Conservation (phyloP, 2,888 invertebrate species). For the Shargacucullia verbasci region DNA sequence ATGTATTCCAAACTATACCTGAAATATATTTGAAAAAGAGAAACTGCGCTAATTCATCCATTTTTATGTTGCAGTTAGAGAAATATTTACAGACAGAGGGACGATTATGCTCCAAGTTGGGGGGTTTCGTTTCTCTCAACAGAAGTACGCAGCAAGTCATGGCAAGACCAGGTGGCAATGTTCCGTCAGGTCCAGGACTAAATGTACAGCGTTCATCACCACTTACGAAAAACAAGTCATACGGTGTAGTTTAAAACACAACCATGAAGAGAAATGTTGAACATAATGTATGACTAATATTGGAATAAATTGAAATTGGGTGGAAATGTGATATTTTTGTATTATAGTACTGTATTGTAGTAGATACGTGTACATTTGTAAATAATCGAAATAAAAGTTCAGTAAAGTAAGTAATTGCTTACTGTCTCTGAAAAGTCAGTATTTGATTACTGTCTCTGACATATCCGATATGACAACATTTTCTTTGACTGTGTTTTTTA, state of each 20-base stretch:
- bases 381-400: too few species aligned
- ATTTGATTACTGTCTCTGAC: too few species aligned
- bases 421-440: too few species aligned
- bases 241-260: constrained; percentile 29
- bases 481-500: too few species aligned
- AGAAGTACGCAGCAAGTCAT: constrained; percentile 13
- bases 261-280: constrained; percentile 10
- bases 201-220: constrained; percentile 37
- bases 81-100: constrained; percentile 26
- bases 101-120: constrained; percentile 35
- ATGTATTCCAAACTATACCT: too few species aligned
- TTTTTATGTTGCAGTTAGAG: constrained; percentile 22
- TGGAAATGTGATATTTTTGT: neutral
- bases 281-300: too few species aligned
- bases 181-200: constrained; percentile 33
- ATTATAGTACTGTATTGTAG: too few species aligned
- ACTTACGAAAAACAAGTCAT: constrained; percentile 13
- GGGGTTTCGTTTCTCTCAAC: constrained; percentile 37
- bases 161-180: constrained; percentile 47
- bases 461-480: too few species aligned
- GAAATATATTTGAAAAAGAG: too few species aligned
- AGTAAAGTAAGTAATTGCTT: too few species aligned
- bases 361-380: too few species aligned
- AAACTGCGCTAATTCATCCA: too few species aligned
- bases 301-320: neutral